These are phyloP conservation scores for Andrena hattorfiana DNA, from an alignment of 2,888 invertebrate genomes.

Conservation along the genomic window DNA sequence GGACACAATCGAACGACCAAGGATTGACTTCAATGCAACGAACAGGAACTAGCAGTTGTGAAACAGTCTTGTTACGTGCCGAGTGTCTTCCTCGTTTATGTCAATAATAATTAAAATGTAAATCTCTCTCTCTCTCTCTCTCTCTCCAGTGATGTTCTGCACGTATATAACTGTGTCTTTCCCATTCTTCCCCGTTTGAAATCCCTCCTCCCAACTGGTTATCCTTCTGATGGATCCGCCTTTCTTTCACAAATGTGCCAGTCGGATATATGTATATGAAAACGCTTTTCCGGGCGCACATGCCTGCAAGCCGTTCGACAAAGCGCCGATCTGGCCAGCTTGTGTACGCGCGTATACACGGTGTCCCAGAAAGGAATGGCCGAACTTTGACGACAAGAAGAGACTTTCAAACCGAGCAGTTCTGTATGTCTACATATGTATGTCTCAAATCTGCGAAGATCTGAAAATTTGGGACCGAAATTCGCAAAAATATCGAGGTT, in stretches of 20 bases:
- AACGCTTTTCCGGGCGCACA: slow-evolving; percentile 27
- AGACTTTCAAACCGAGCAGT: too few relatives aligned
- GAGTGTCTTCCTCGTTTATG: not conserved
- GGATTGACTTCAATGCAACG: not conserved
- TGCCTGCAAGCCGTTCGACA: slow-evolving; percentile 14
- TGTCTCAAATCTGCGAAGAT: too few relatives aligned
- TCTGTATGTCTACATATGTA: too few relatives aligned
- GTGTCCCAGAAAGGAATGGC: too few relatives aligned
- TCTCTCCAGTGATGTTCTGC: not conserved
- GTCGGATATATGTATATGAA: not conserved
- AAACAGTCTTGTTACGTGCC: slow-evolving; percentile 3
- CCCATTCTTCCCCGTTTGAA: not conserved
- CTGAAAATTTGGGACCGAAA: too few relatives aligned
- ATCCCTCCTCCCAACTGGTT: not conserved
- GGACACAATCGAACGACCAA: not conserved
- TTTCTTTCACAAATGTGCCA: slow-evolving; percentile 24
- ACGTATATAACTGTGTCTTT: not conserved
- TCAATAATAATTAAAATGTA: slow-evolving; percentile 31
- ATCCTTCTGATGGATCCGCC: not conserved
- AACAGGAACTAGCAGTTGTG: not conserved
- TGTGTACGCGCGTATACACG: too few relatives aligned
- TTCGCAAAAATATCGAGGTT: too few relatives aligned
- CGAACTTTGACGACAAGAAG: too few relatives aligned
- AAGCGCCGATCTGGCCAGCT: not conserved
- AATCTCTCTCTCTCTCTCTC: slow-evolving; percentile 4